Evolutionary conservation across 2,888 invertebrate genomes (phyloP), one percentile per base, ranked within the genome.

Genomic region (Torymus auratus): DNA sequence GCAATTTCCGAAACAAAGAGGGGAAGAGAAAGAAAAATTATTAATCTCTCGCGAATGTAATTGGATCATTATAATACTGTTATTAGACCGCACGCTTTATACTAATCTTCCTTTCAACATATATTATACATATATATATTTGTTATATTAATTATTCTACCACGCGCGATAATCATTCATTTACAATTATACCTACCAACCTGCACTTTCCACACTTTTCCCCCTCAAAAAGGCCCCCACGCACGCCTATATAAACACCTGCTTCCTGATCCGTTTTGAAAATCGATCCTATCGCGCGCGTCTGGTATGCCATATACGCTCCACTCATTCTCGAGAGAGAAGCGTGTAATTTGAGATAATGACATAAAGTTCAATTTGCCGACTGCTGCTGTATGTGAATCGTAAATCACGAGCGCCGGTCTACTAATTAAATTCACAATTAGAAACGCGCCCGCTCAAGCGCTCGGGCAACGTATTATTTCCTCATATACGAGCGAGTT

Each of bases 401-500:
- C 68, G 64, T 71, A 65, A 65, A 80, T 71, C 53, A 60, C 50
- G 55, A 75, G 28, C 56, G 17, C 53, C 10, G n/a, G 58, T 17
- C 52, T 13, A 52, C 67, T 80, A 71, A 80, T 80, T 80, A 80
- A 80, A 75, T 75, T 71, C 50, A 73, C 75, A 71, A 80, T 74
- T 80, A 75, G 80, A 80, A 70, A 80, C 61, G 52, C 61, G 55
- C 15, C 17, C 28, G 53, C 14, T n/a, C n/a, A n/a, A n/a, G 17
- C 28, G 50, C 58, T 28, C 28, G 28, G 3, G 5, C 65, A 61
- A 50, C 61, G 15, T 14, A 70, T 60, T 74, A 79, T 74, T 74
- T 74, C 69, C 74, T 79, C 69, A 28, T 58, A 28, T 23, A 28
- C 28, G 28, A 28, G 28, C 28, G 2, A 17, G 23, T 41, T 53